Conservation (phyloP, 2,888 invertebrate genomes). For the Leptothorax acervorum region DNA sequence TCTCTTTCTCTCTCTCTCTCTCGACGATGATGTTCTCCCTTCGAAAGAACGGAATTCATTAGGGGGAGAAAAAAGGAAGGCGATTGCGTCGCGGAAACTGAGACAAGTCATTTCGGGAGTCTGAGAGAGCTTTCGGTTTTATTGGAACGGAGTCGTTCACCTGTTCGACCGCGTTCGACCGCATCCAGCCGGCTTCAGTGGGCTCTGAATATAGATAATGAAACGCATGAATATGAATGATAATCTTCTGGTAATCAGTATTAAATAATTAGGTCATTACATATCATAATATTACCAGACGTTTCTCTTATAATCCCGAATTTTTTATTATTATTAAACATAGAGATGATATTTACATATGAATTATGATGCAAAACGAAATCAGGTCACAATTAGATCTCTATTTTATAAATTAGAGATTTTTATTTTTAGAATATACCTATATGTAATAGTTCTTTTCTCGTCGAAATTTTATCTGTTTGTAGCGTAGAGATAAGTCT, state of each 20-base stretch:
- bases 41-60: slow-evolving; percentile 59
- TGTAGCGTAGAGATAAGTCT: not conserved
- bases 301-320: not conserved
- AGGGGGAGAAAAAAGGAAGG: slow-evolving; percentile 2
- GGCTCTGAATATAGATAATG: slow-evolving; percentile 1
- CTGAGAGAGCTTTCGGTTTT: slow-evolving; percentile 16
- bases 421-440: not conserved
- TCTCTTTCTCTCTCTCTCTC: not conserved
- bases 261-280: slow-evolving; percentile 25
- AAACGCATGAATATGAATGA: slow-evolving; percentile 12
- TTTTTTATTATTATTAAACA: not conserved
- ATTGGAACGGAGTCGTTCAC: slow-evolving; percentile 35
- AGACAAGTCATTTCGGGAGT: slow-evolving; percentile 46
- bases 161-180: slow-evolving; percentile 16
- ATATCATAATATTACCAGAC: not conserved
- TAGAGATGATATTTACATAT: not conserved
- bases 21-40: not conserved
- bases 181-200: not conserved
- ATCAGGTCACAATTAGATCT: not conserved
- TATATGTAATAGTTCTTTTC: not conserved
- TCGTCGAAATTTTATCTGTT: not conserved
- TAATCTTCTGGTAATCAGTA: slow-evolving; percentile 15
- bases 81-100: slow-evolving; percentile 63
- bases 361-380: slow-evolving; percentile 4
- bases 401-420: not conserved